phyloP scores from a whole-genome alignment of 92 coral and sea anemone genomes.

The Muricea muricata region DNA sequence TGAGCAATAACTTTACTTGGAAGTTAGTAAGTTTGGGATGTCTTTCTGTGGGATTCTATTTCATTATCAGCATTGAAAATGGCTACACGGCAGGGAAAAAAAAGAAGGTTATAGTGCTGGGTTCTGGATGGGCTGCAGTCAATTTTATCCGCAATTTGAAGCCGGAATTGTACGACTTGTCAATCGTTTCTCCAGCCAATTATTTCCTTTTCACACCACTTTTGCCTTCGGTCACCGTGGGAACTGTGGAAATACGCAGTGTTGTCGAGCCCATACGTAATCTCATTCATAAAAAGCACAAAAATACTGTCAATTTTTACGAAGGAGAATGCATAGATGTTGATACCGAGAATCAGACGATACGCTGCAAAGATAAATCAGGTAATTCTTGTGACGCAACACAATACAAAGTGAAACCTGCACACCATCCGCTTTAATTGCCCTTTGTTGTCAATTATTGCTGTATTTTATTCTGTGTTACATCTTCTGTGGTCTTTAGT shows the following conservation, averaged over 20 bases:
- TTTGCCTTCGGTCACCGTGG: constrained; percentile 37
- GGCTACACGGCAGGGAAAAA: not conserved
- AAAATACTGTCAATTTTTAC: constrained; percentile 32
- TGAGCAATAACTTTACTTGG: constrained; percentile 23
- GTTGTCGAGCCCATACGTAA: constrained; percentile 47
- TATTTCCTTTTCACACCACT: constrained; percentile 42
- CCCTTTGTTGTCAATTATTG: no score
- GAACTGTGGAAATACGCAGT: constrained; percentile 45
- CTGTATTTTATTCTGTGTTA: no score
- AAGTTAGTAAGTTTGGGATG: constrained; percentile 28
- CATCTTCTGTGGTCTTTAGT: no score
- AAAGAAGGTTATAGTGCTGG: constrained; percentile 29
- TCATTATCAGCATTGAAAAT: not conserved
- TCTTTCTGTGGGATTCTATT: constrained; percentile 16
- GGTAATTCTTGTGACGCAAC: not conserved
- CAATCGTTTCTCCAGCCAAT: constrained; percentile 23
- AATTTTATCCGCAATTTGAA: constrained; percentile 38
- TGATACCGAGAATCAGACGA: constrained; percentile 15
- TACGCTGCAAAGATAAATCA: constrained; percentile 25
- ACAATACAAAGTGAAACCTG: no score
- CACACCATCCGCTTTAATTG: no score
- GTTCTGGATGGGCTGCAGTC: constrained; percentile 44
- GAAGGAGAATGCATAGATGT: constrained; percentile 50
- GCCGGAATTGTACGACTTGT: constrained; percentile 30
- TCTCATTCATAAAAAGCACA: constrained; percentile 46